Base-by-base conservation (phyloP, 2,113 vertebrate genomes). In the Natator depressus region DNA sequence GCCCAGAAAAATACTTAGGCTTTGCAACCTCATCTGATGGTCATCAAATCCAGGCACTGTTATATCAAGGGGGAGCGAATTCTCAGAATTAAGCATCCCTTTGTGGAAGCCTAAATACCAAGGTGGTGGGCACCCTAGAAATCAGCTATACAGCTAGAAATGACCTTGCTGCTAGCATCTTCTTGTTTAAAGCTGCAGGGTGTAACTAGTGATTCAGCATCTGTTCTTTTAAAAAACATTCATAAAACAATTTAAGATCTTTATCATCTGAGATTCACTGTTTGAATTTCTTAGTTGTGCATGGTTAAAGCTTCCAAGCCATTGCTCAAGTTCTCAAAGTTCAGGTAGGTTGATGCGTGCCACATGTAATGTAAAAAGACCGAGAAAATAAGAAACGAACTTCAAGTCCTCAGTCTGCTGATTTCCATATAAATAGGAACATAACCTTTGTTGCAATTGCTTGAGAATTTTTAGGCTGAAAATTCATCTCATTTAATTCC, bases 251-350 rank as follows among this genome's bases (percentile, higher is more conserved):
- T 2, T 31, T n/a, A 3, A 0, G 0, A 1, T 42, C 51, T 29
- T 8, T 7, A 12, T 0, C 1, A 3, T 17, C 49, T 29, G 57
- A 76, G 65, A 6, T 2, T 17, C 54, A 24, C 27, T 27, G 29
- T 2, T 7, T 4, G 31, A 14, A 1, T 42, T 47, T 53, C 46
- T 7, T 8, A 4, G 0, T 54, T 55, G 25, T 2, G 10, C 10
- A 2, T 13, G 0, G 17, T 6, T 2, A 4, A 69, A 51, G 54
- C 35, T 11, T 6, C 8, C 3, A 0, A 35, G 55, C 14, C n/a
- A 6, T 2, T 5, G 1, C 2, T 0, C 0, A 3, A 47, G 65
- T 8, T 2, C 4, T 0, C 0, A 1, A 51, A 13, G 4, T 8
- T 54, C 47, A 31, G 55, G 46, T 16, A 8, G 0, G 0, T 4